These are phyloP conservation scores for Crocuta crocuta DNA, from an alignment of 2,113 vertebrate genomes.

Conservation along the genomic window DNA sequence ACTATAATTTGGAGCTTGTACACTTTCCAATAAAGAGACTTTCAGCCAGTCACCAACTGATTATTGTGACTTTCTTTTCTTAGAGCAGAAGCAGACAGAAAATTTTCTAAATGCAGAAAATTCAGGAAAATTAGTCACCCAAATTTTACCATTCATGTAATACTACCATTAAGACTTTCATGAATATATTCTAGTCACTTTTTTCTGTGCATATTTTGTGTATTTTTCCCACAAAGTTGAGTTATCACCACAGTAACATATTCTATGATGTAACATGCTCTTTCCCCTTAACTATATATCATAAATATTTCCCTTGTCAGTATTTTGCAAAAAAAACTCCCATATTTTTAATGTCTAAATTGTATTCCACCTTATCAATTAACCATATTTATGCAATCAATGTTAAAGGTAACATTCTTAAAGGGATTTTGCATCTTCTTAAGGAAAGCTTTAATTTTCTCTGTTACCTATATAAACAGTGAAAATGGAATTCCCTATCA, in stretches of 20 bases:
- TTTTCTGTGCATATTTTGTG: background rate
- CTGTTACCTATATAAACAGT: background rate
- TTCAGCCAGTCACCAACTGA: background rate
- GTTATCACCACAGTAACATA: background rate
- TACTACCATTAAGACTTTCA: background rate
- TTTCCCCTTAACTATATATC: background rate
- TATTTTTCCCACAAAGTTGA: background rate
- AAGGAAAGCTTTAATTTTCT: background rate
- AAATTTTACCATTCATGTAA: background rate
- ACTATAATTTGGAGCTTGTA: background rate
- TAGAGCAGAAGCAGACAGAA: background rate
- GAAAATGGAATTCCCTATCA: background rate
- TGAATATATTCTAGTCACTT: background rate
- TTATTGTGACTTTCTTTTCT: background rate
- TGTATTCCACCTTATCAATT: background rate
- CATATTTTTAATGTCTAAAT: background rate
- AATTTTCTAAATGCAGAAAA: background rate
- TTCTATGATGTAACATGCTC: background rate
- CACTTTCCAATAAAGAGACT: background rate
- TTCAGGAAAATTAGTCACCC: background rate
- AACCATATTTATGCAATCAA: background rate
- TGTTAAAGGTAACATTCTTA: background rate
- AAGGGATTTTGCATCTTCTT: background rate
- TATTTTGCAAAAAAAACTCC: background rate
- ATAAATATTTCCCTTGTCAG: background rate